Evolutionary conservation across 2,113 vertebrate species (phyloP).

Genomic region (Helogale parvula): DNA sequence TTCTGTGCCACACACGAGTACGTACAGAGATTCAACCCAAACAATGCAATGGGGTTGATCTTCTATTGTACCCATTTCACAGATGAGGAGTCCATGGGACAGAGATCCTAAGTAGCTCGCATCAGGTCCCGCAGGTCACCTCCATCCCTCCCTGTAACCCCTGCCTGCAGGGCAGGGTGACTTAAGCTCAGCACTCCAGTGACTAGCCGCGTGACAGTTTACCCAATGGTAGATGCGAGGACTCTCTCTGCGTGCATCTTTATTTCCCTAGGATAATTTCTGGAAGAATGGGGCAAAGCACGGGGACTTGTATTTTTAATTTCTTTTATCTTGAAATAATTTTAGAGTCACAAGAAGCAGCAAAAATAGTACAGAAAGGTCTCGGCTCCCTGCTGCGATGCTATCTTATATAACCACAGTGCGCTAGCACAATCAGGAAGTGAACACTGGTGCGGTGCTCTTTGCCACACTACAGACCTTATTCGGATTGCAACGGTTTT

Average conservation of each 20-base stretch:
- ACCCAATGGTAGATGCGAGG: not conserved
- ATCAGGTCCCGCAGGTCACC: not conserved
- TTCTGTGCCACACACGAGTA: not conserved
- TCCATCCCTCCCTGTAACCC: accelerated
- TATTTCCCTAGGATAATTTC: conserved; percentile 4
- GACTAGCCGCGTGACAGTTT: not conserved
- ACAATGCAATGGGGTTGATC: not conserved
- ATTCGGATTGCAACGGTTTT: not conserved
- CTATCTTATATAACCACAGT: not conserved
- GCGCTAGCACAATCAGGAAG: not conserved
- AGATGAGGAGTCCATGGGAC: not conserved
- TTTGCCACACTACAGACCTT: not conserved
- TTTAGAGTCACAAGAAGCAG: conserved; percentile 36
- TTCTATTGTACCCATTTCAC: too few relatives aligned
- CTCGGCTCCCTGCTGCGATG: not conserved
- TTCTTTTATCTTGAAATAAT: conserved; percentile 31
- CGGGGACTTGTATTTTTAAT: not conserved
- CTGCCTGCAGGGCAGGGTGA: not conserved
- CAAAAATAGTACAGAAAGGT: conserved; percentile 46
- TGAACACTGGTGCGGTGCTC: not conserved
- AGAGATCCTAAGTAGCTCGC: accelerated
- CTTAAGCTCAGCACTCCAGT: not conserved
- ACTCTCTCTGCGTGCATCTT: not conserved
- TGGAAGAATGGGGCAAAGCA: not conserved
- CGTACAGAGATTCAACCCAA: not conserved